Percentiles rank a stretch among this genome's conserved stretches.
Conservation (phyloP, 2,113 vertebrate species). For the Pluvialis apricaria region DNA sequence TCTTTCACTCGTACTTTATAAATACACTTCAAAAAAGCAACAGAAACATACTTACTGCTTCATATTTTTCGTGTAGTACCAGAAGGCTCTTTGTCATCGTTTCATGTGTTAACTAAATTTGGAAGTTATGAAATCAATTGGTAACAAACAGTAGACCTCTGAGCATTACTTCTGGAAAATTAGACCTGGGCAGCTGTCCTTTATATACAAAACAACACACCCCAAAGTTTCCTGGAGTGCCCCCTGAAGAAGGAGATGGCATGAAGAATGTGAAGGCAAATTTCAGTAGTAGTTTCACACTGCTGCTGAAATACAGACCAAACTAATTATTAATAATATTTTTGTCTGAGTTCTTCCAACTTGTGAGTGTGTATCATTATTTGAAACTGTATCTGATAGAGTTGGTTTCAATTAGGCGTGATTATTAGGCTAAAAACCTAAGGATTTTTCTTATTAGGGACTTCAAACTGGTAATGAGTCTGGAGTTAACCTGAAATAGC, state of each 20-base stretch:
- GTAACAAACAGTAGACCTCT: background rate
- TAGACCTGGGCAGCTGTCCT: background rate
- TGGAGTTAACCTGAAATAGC: background rate
- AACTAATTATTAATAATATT: background rate
- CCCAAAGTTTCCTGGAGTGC: background rate
- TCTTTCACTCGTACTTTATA: background rate
- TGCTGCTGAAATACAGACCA: background rate
- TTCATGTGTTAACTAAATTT: background rate
- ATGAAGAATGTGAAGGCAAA: background rate
- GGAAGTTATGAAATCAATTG: background rate
- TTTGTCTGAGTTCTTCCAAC: background rate
- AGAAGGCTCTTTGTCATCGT: background rate
- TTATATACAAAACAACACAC: background rate
- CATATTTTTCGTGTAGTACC: background rate
- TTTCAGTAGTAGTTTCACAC: background rate
- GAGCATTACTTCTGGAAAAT: background rate
- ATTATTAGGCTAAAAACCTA: background rate
- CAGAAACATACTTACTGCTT: background rate
- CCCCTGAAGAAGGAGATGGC: background rate
- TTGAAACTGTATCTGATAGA: background rate
- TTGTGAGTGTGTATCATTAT: background rate
- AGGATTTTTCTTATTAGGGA: background rate
- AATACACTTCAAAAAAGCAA: background rate
- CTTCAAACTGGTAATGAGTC: background rate
- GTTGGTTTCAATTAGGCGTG: background rate